Conservation (phyloP, 2,113 vertebrate genomes). For the Sminthopsis crassicaudata region DNA sequence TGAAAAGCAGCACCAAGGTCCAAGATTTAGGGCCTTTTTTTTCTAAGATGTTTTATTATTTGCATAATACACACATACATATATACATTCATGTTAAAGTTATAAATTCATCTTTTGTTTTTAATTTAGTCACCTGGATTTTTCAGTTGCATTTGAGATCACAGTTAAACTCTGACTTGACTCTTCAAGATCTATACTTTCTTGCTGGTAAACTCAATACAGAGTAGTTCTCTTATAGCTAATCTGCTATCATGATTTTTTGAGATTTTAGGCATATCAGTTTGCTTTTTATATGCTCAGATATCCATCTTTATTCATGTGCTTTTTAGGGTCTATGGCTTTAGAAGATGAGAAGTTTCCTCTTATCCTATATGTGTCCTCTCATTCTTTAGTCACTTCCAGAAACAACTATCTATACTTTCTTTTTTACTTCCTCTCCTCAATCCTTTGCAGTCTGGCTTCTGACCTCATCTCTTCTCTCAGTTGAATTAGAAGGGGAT, state of each 20-base stretch:
- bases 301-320: not conserved
- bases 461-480: not conserved
- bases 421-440: not conserved
- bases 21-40: not conserved
- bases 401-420: not conserved
- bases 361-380: not conserved
- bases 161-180: conserved; percentile 35
- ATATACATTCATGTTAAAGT: not conserved
- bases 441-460: not conserved
- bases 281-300: not conserved
- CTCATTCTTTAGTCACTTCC: not conserved
- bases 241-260: not conserved
- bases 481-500: conserved; percentile 62
- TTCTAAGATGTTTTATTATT: not conserved
- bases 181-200: not conserved
- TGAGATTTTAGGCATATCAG: not conserved
- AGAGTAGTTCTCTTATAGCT: not conserved
- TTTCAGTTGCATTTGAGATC: conserved; percentile 42
- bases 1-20: not conserved
- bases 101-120: conserved; percentile 12
- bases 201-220: not conserved
- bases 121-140: conserved; percentile 49
- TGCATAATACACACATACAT: not conserved
- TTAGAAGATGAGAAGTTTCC: not conserved
- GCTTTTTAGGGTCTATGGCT: not conserved